phyloP scores from a whole-genome alignment of 2,888 invertebrate species.

The Tetramorium bicarinatum region DNA sequence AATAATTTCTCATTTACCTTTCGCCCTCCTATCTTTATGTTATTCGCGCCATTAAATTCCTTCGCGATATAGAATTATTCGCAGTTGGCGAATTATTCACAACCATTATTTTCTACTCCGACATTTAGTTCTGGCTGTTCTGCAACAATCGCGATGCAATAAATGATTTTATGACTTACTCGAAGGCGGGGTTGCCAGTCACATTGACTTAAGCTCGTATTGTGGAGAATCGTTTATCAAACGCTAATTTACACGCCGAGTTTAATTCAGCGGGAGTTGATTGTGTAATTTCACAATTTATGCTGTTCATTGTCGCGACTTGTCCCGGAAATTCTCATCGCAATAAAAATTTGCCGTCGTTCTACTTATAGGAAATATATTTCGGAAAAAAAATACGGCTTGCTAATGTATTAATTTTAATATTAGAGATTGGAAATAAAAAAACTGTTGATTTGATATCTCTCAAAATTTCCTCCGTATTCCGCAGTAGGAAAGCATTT shows the following conservation, averaged over 20 bases:
- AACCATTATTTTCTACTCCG: background rate
- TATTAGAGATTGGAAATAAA: background rate
- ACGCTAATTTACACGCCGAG: conserved; percentile 12
- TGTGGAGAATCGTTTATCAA: conserved; percentile 17
- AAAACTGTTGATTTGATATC: background rate
- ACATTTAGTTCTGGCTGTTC: conserved; percentile 12
- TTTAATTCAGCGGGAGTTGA: background rate
- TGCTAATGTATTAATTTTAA: background rate
- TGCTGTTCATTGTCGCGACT: background rate
- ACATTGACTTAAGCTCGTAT: background rate
- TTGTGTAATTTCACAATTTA: conserved; percentile 21
- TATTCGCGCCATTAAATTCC: conserved; percentile 8
- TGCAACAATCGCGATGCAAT: background rate
- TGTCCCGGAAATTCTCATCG: background rate
- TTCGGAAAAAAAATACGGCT: background rate
- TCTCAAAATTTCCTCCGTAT: background rate
- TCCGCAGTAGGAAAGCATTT: background rate
- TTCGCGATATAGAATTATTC: conserved; percentile 14
- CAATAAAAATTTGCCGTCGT: background rate
- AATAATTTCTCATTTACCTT: conserved; percentile 36
- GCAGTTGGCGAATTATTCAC: conserved; percentile 1
- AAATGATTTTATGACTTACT: conserved; percentile 39
- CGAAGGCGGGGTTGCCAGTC: background rate
- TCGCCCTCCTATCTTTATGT: background rate
- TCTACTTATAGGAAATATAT: too few species aligned